phyloP scores from a whole-genome alignment of 2,113 vertebrate species.

The Macrotus californicus region DNA sequence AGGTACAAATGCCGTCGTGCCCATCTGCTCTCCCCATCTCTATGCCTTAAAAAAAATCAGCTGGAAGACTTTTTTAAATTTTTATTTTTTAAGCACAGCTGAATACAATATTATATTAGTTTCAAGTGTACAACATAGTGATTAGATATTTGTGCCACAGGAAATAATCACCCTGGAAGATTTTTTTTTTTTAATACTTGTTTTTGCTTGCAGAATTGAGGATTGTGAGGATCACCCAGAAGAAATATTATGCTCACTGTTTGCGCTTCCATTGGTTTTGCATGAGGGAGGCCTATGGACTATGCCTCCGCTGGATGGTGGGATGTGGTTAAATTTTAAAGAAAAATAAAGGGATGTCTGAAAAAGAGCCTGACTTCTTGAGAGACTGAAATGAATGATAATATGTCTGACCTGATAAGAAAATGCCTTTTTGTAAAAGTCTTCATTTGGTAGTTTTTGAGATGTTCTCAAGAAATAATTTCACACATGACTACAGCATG shows the following conservation, averaged over 20 bases:
- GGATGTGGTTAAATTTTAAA: constrained; percentile 1
- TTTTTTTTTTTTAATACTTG: not conserved
- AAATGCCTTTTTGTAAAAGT: not conserved
- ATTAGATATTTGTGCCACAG: not conserved
- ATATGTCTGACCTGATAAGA: not conserved
- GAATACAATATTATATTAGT: too few species aligned
- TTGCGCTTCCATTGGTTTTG: not conserved
- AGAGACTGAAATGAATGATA: not conserved
- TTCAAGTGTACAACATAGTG: not conserved
- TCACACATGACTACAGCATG: not conserved
- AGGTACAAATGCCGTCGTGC: not conserved
- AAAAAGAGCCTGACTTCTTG: not conserved
- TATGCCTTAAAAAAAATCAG: not conserved
- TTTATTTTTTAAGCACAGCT: not conserved
- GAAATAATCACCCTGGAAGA: not conserved
- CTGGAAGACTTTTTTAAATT: not conserved
- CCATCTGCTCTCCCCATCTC: not conserved
- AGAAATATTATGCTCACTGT: not conserved
- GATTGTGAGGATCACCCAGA: not conserved
- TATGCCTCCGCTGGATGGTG: not conserved
- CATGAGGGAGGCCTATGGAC: not conserved
- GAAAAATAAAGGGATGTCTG: not conserved
- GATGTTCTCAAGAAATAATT: not conserved
- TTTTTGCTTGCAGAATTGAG: constrained; percentile 11
- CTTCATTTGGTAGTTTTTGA: not conserved